Conservation (phyloP, 2,888 invertebrate species). For the Desoria tigrina region DNA sequence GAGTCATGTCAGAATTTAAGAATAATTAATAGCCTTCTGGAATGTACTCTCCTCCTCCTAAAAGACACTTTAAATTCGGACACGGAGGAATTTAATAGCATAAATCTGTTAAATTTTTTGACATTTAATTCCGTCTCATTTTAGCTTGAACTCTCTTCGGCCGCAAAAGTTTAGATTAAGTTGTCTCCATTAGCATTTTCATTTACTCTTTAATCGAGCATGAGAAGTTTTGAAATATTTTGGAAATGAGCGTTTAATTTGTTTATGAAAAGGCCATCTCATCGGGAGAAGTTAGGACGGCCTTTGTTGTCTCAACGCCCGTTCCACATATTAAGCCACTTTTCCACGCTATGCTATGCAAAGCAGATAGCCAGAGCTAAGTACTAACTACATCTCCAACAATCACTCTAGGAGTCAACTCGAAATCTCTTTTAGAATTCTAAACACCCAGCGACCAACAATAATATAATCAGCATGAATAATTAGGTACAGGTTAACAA, state of each 20-base stretch:
- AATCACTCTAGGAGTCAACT: neutral
- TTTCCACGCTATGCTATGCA: neutral
- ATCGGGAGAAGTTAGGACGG: slow-evolving; percentile 3
- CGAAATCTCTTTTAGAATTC: neutral
- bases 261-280: neutral
- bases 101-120: too few species aligned
- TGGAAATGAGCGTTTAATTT: slow-evolving; percentile 6
- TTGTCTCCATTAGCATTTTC: neutral
- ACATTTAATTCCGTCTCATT: too few species aligned
- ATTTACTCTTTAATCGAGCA: slow-evolving; percentile 7
- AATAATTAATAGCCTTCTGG: too few species aligned
- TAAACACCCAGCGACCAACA: slow-evolving; percentile 10
- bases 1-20: too few species aligned
- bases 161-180: slow-evolving; percentile 5
- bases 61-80: too few species aligned
- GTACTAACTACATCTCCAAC: neutral
- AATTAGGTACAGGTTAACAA: slow-evolving; percentile 14
- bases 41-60: too few species aligned
- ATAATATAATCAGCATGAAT: slow-evolving; percentile 9
- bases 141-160: too few species aligned
- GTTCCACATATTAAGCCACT: slow-evolving; percentile 6
- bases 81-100: too few species aligned
- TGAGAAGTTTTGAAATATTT: neutral
- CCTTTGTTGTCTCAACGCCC: neutral
- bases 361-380: neutral